Evolutionary conservation across 2,888 invertebrate species (phyloP).

Genomic region (Caenorhabditis sulstoni): DNA sequence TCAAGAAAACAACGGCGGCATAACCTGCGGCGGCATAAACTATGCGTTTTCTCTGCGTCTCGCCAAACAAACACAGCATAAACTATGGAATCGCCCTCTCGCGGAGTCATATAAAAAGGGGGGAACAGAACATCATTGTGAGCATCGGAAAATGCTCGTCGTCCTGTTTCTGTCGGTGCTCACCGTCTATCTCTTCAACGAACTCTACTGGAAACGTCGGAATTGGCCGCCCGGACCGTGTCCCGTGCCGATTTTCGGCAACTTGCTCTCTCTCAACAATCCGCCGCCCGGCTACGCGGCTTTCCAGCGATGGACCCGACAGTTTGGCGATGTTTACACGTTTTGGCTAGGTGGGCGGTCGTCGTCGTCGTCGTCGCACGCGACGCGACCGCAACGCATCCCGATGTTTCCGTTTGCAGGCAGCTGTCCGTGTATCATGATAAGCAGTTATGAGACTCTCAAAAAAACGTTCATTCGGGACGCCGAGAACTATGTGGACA

Average conservation of each 20-base stretch:
- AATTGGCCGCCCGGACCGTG: slow-evolving; percentile 61
- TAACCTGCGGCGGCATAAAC: too few relatives aligned
- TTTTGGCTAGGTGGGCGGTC: slow-evolving; percentile 47
- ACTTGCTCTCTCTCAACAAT: slow-evolving; percentile 12
- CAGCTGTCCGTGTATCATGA: slow-evolving; percentile 18
- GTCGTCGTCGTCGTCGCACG: too few relatives aligned
- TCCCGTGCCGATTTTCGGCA: slow-evolving; percentile 58
- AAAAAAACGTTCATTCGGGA: slow-evolving; percentile 62
- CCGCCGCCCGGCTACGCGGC: slow-evolving; percentile 47
- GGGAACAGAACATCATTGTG: too few relatives aligned
- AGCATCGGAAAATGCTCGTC: slow-evolving; percentile 29
- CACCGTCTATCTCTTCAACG: slow-evolving; percentile 15
- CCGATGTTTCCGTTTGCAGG: slow-evolving; percentile 13
- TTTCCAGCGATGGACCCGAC: slow-evolving; percentile 30
- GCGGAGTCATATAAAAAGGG: too few relatives aligned
- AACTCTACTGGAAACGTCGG: slow-evolving; percentile 54
- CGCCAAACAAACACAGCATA: not conserved
- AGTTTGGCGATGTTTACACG: slow-evolving; percentile 49
- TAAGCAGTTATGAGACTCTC: slow-evolving; percentile 33
- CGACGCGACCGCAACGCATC: too few relatives aligned
- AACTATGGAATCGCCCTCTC: not conserved
- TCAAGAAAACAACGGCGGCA: too few relatives aligned
- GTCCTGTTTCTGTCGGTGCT: slow-evolving; percentile 15
- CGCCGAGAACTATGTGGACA: slow-evolving; percentile 57
- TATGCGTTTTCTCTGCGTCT: too few relatives aligned